Conservation (phyloP, 1,140 invertebrate species). For the Ostrea edulis region DNA sequence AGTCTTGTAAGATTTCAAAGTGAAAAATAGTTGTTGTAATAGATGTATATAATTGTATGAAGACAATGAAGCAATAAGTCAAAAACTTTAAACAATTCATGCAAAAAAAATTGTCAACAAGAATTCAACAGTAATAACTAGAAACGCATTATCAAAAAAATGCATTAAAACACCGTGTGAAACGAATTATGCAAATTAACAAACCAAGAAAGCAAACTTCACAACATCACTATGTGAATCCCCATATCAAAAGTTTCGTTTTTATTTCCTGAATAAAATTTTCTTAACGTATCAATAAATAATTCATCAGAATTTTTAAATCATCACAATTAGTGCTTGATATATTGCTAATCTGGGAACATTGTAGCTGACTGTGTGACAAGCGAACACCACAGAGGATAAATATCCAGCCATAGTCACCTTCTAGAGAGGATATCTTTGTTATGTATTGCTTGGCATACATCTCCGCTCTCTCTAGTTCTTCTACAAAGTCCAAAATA, state of each 20-base stretch:
- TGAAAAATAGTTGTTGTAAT: too few relatives aligned
- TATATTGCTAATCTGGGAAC: background rate
- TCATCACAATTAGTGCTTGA: background rate
- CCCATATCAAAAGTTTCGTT: too few relatives aligned
- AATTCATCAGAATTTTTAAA: background rate
- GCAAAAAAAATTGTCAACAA: conserved; percentile 9
- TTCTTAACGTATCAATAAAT: background rate
- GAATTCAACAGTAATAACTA: background rate
- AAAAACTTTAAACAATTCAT: background rate
- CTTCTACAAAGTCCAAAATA: conserved; percentile 66
- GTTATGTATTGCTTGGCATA: conserved; percentile 71
- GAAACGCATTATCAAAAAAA: background rate
- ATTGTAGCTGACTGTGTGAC: background rate
- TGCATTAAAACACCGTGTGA: conserved; percentile 17
- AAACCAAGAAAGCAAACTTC: conserved; percentile 28
- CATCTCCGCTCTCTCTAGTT: conserved; percentile 69
- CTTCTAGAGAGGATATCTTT: conserved; percentile 76
- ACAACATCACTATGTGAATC: background rate
- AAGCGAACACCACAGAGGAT: background rate
- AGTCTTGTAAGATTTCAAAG: too few relatives aligned
- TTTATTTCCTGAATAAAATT: background rate
- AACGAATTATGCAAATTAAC: background rate
- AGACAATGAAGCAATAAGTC: background rate
- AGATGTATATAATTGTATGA: background rate
- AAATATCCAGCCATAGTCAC: conserved; percentile 57